A percentile compares a stretch with the other conserved stretches of the same genome.
These are phyloP conservation scores for Drosophila bocki DNA, from an alignment of 1,140 invertebrate genomes.

Conservation along the genomic window DNA sequence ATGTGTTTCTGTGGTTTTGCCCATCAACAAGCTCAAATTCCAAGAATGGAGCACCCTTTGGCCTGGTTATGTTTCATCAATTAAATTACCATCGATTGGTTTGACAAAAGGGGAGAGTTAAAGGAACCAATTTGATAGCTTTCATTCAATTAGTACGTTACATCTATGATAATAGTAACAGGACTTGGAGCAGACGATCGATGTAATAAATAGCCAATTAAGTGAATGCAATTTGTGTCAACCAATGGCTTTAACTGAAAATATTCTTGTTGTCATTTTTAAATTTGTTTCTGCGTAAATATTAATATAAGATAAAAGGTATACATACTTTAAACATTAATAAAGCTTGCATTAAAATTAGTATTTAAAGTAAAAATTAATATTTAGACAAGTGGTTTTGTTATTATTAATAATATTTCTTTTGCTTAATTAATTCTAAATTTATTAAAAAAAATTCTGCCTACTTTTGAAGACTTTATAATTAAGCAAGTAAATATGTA, in stretches of 20 bases:
- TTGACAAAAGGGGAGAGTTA: background rate
- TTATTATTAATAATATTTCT: background rate
- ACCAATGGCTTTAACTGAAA: background rate
- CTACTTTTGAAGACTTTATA: background rate
- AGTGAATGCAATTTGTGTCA: background rate
- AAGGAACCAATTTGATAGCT: conserved; percentile 6
- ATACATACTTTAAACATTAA: background rate
- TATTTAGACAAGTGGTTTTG: too few species aligned
- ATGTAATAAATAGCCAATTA: conserved; percentile 1
- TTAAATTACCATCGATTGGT: conserved; percentile 46
- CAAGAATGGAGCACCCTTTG: background rate
- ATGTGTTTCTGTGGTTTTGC: conserved; percentile 45
- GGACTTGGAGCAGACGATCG: background rate
- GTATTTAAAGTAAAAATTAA: too few species aligned
- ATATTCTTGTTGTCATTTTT: background rate
- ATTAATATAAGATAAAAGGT: too few species aligned
- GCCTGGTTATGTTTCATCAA: conserved; percentile 41
- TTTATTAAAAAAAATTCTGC: background rate
- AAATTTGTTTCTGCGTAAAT: background rate
- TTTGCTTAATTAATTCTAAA: background rate
- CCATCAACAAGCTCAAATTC: conserved; percentile 12
- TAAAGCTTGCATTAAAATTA: background rate
- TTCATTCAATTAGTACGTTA: conserved; percentile 5
- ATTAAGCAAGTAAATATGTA: background rate
- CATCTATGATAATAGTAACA: conserved; percentile 4